Evolutionary conservation across 2,113 vertebrate genomes (phyloP).

Genomic region (Salvator merianae): DNA sequence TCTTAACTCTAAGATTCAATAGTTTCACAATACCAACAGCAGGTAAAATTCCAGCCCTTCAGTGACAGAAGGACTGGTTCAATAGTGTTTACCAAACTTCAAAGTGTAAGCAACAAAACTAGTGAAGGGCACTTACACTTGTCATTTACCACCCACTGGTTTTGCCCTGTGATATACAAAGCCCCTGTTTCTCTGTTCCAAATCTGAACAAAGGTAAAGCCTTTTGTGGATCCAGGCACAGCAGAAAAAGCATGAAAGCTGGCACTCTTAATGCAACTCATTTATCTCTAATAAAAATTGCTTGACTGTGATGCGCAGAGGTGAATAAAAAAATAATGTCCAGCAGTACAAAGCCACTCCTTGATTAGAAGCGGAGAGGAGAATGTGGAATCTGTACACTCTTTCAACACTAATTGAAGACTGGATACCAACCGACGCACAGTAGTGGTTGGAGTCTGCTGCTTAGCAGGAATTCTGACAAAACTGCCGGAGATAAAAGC

Average conservation of each 20-base stretch:
- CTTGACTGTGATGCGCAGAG: neutral
- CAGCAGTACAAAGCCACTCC: neutral
- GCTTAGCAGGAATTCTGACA: neutral
- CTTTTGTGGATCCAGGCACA: neutral
- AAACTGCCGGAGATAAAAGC: neutral
- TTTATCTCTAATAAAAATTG: neutral
- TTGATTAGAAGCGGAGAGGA: neutral
- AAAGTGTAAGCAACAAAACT: conserved; percentile 2
- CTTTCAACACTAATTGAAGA: neutral
- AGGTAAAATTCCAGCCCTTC: conserved; percentile 1
- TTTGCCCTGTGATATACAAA: neutral
- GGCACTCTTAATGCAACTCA: neutral
- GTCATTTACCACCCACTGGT: neutral
- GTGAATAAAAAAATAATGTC: neutral
- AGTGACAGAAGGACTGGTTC: neutral
- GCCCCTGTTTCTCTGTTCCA: neutral
- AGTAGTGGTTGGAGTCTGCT: neutral
- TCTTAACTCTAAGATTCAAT: conserved; percentile 5
- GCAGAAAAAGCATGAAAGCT: neutral
- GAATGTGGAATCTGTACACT: neutral
- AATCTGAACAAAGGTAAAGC: neutral
- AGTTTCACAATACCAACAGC: neutral
- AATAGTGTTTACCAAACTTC: neutral
- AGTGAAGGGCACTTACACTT: neutral
- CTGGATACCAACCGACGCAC: neutral